Percentiles rank a stretch among this genome's conserved stretches.
phyloP scores from a whole-genome alignment of 2,113 vertebrate genomes.

The Mustelus asterias region DNA sequence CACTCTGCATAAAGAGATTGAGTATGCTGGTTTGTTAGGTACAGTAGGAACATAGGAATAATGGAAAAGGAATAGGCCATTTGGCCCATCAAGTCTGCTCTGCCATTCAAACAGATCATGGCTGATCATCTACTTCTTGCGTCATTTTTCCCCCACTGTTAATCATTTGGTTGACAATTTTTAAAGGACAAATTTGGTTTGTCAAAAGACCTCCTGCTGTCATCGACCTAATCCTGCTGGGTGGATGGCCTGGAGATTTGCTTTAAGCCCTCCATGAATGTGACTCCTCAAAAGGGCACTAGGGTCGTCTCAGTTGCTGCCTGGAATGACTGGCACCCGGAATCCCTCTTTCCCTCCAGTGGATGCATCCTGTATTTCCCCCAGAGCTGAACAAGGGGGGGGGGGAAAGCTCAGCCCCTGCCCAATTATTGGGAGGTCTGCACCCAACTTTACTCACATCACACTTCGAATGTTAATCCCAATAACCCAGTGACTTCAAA shows the following conservation, averaged over 20 bases:
- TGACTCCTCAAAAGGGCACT: not conserved
- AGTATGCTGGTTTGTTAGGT: not conserved
- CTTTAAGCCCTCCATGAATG: not conserved
- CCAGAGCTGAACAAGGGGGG: not conserved
- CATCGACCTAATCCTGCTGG: not conserved
- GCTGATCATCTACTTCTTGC: too few species aligned
- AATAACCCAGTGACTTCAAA: not conserved
- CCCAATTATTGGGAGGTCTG: not conserved
- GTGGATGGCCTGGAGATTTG: not conserved
- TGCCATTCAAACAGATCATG: too few species aligned
- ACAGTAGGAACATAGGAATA: not conserved
- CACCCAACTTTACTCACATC: not conserved
- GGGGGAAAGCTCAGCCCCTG: not conserved
- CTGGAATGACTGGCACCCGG: not conserved
- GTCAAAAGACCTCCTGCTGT: not conserved
- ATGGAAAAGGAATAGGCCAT: too few species aligned
- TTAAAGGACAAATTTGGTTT: not conserved
- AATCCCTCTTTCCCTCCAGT: not conserved
- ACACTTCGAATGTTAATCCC: not conserved
- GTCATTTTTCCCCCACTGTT: too few species aligned
- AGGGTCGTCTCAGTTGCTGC: not conserved
- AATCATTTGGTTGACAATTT: too few species aligned
- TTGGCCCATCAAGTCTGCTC: too few species aligned
- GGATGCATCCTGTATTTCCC: not conserved
- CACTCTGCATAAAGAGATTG: not conserved